phyloP scores from a whole-genome alignment of 2,888 invertebrate genomes.

The Sicus ferrugineus region DNA sequence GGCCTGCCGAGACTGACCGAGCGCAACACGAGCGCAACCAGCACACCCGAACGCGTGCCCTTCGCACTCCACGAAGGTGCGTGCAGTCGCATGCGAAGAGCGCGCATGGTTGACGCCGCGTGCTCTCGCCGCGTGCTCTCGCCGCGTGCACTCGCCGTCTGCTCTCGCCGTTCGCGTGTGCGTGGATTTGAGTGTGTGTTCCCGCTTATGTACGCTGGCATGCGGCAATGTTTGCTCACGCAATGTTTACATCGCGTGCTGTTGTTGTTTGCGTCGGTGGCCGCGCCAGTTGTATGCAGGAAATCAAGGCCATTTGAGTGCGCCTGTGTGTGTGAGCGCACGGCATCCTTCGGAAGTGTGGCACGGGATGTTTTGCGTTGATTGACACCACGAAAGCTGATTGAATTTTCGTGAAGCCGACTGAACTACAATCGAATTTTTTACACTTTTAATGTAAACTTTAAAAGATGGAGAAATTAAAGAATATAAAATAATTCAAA shows the following conservation, averaged over 20 bases:
- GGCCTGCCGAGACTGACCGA: background rate
- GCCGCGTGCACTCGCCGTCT: conserved; percentile 1
- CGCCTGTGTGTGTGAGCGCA: conserved; percentile 23
- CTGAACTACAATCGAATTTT: too few species aligned
- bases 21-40: background rate
- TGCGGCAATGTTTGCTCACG: conserved; percentile 13
- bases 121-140: background rate
- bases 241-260: conserved; percentile 9
- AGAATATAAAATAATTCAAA: too few species aligned
- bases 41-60: background rate
- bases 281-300: conserved; percentile 54
- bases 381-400: too few species aligned
- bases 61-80: background rate
- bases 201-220: too few species aligned
- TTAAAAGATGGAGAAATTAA: too few species aligned
- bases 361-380: too few species aligned
- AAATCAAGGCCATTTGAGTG: conserved; percentile 51
- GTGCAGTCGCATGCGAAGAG: background rate
- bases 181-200: conserved; percentile 11
- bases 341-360: too few species aligned
- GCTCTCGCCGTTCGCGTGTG: background rate
- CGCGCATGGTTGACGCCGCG: conserved; percentile 22
- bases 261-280: conserved; percentile 36
- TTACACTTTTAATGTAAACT: too few species aligned
- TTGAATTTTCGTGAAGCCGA: too few species aligned